Conservation (phyloP, 2,797 vertebrate species). For the Cyclopterus lumpus region DNA sequence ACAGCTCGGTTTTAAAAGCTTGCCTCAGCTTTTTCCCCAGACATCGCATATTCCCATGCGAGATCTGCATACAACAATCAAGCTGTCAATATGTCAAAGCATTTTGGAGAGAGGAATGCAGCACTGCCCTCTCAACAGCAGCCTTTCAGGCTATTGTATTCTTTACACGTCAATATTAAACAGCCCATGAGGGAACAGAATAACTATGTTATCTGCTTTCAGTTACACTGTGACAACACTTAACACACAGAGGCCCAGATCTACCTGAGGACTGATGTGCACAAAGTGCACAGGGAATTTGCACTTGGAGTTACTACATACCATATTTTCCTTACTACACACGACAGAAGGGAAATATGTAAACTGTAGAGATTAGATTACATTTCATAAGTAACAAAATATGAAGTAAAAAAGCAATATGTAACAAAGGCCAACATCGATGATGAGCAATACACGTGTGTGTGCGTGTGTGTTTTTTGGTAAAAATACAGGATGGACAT, state of each 20-base stretch:
- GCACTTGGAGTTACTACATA: not conserved
- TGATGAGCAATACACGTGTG: not conserved
- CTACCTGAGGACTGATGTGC: not conserved
- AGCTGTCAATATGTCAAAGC: slow-evolving; percentile 66
- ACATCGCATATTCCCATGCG: slow-evolving; percentile 29
- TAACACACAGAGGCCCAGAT: slow-evolving; percentile 8
- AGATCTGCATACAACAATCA: slow-evolving; percentile 60
- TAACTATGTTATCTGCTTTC: slow-evolving; percentile 39
- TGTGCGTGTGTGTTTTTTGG: not conserved
- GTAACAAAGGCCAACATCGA: not conserved
- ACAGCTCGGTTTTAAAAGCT: slow-evolving; percentile 51
- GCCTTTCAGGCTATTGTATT: slow-evolving; percentile 43
- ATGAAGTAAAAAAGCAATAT: not conserved
- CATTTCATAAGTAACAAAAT: not conserved
- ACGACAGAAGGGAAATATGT: not conserved
- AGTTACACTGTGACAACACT: slow-evolving; percentile 33
- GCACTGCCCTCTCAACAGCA: slow-evolving; percentile 27
- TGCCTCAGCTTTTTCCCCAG: slow-evolving; percentile 57
- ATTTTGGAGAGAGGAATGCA: slow-evolving; percentile 15
- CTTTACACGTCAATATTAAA: slow-evolving; percentile 60
- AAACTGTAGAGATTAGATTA: not conserved
- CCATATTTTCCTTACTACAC: not conserved
- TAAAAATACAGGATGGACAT: not conserved
- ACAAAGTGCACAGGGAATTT: not conserved
- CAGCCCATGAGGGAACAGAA: slow-evolving; percentile 17